Conservation (phyloP, 64 coral and sea anemone species). For the Stichodactyla helianthus region DNA sequence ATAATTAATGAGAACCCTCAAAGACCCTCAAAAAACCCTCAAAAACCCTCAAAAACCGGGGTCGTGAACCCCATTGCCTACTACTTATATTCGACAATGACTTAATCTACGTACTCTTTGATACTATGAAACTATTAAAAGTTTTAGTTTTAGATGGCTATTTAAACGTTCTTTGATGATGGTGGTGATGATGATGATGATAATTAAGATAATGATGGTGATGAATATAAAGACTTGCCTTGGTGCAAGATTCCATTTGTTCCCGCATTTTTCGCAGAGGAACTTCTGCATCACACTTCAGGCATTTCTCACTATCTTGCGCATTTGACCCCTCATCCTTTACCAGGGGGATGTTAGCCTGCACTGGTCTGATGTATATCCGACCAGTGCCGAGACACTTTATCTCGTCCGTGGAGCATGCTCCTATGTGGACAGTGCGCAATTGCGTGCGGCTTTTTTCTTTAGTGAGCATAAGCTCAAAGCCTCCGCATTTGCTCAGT, state of each 20-base stretch:
- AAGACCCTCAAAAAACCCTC: too few species aligned
- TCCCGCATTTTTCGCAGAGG: neutral
- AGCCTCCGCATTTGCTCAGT: conserved; percentile 34
- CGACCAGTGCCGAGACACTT: conserved; percentile 49
- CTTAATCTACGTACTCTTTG: neutral
- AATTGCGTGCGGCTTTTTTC: conserved; percentile 37
- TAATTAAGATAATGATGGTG: too few species aligned
- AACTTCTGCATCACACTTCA: conserved; percentile 2
- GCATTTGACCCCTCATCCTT: neutral
- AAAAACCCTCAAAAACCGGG: too few species aligned
- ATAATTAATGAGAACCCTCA: too few species aligned
- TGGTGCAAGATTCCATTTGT: conserved; percentile 19
- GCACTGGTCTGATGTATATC: conserved; percentile 48
- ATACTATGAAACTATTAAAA: neutral
- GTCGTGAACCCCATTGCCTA: too few species aligned
- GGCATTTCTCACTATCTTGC: conserved; percentile 24
- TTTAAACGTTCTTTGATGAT: neutral
- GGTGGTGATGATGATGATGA: too few species aligned
- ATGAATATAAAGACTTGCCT: conserved; percentile 6
- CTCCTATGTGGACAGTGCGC: conserved; percentile 10
- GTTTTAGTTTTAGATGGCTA: neutral
- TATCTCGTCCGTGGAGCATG: conserved; percentile 40
- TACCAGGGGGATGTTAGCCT: conserved; percentile 29
- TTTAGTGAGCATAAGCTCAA: conserved; percentile 34
- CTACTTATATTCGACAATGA: too few species aligned